phyloP scores from a whole-genome alignment of 2,113 vertebrate species.

The Coryphaenoides rupestris region DNA sequence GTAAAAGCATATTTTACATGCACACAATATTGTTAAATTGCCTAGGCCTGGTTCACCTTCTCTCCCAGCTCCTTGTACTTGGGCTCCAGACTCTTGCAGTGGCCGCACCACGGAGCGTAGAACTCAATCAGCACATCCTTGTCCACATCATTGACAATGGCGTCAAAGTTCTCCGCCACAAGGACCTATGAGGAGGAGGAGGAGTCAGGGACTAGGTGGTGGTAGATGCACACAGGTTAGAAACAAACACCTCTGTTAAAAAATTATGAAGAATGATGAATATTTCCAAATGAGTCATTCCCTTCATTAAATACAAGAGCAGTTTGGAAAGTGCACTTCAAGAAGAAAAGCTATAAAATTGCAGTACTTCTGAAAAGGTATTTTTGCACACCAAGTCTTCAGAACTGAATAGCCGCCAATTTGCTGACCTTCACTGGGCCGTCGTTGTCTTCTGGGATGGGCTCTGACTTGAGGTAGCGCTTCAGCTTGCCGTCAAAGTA shows the following conservation, averaged over 20 bases:
- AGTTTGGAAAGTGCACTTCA: no score
- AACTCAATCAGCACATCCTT: slow-evolving; percentile 98
- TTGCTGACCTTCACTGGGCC: slow-evolving; percentile 90
- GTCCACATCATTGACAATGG: slow-evolving; percentile 89
- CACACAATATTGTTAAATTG: background rate
- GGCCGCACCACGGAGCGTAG: slow-evolving; percentile 97
- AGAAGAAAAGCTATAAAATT: no score
- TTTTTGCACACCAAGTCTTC: no score
- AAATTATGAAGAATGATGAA: background rate
- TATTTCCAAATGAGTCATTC: background rate
- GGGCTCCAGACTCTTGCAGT: slow-evolving; percentile 97
- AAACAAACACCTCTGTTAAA: background rate
- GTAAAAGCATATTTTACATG: no score
- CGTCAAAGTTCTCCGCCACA: slow-evolving; percentile 96
- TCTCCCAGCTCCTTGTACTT: slow-evolving; percentile 95
- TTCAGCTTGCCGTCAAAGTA: slow-evolving; percentile 92
- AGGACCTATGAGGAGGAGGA: slow-evolving; percentile 72
- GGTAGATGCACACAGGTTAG: background rate
- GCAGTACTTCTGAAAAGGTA: no score
- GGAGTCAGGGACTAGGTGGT: background rate
- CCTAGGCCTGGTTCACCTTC: slow-evolving; percentile 76
- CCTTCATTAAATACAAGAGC: no score
- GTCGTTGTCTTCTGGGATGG: slow-evolving; percentile 88
- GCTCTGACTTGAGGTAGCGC: slow-evolving; percentile 92
- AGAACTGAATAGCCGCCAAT: no score